Conservation (phyloP, 1,140 invertebrate genomes). For the Ruditapes philippinarum region DNA sequence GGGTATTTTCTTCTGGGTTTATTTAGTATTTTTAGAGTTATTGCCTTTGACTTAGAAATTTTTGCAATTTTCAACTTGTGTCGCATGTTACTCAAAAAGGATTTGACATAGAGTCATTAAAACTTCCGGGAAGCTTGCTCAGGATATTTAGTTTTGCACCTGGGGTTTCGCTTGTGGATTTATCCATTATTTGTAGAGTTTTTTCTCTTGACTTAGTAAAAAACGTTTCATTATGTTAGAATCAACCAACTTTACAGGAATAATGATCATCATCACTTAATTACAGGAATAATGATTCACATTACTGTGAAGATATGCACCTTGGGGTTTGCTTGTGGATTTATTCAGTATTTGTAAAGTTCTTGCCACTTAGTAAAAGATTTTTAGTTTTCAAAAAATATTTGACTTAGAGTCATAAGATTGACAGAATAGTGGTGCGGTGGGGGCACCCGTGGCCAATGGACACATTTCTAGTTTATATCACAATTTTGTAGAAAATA, state of each 20-base stretch:
- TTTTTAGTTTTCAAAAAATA: not conserved
- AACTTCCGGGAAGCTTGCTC: not conserved
- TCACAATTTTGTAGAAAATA: not conserved
- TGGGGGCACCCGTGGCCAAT: not conserved
- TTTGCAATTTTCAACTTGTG: conserved; percentile 6
- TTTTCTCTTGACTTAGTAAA: not conserved
- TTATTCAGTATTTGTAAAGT: not conserved
- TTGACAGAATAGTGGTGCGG: too few species aligned
- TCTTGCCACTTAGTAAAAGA: not conserved
- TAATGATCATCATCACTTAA: too few species aligned
- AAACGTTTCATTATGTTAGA: not conserved
- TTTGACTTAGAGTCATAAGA: not conserved
- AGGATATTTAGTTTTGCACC: conserved; percentile 10
- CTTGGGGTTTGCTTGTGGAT: not conserved
- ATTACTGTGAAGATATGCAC: not conserved
- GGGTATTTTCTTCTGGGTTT: not conserved
- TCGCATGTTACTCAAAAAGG: not conserved
- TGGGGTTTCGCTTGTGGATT: conserved; percentile 3
- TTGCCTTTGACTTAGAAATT: not conserved
- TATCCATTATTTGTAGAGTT: not conserved
- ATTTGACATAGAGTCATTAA: not conserved
- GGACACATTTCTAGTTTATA: conserved; percentile 11
- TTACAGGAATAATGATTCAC: not conserved
- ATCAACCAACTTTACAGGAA: not conserved
- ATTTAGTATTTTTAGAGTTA: not conserved